A percentile compares a stretch with the other conserved stretches of the same genome.
These are phyloP conservation scores for Diploscapter pachys DNA, from an alignment of 1,140 invertebrate species.

Conservation along the genomic window DNA sequence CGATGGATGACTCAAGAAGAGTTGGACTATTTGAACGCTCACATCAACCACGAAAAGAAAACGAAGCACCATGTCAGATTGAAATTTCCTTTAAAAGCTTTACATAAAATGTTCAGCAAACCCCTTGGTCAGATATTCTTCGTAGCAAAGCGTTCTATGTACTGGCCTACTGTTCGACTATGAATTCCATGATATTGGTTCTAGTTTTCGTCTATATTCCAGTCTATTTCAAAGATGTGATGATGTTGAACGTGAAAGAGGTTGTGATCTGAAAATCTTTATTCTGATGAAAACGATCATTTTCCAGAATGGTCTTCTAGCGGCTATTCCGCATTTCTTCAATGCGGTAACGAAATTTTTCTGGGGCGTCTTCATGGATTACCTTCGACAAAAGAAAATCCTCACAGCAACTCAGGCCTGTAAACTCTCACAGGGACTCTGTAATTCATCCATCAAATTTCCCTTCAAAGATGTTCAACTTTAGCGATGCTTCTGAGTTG, in stretches of 20 bases:
- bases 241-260: constrained; percentile 23
- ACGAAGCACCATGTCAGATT: neutral
- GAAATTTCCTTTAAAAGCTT: neutral
- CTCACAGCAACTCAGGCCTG: constrained; percentile 9
- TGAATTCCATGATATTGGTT: constrained; percentile 22
- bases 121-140: constrained; percentile 16
- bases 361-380: constrained; percentile 30
- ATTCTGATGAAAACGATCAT: neutral
- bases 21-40: constrained; percentile 13
- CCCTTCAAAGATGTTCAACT: neutral
- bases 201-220: constrained; percentile 31
- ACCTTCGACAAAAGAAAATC: constrained; percentile 4
- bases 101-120: neutral
- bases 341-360: constrained; percentile 18
- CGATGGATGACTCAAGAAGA: constrained; percentile 23
- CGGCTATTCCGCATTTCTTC: constrained; percentile 24
- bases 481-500: constrained; percentile 7
- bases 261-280: neutral
- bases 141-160: constrained; percentile 2
- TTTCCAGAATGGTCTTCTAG: constrained; percentile 22
- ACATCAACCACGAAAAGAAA: constrained; percentile 13
- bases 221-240: constrained; percentile 29
- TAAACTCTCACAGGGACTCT: constrained; percentile 19
- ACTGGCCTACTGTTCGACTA: constrained; percentile 2
- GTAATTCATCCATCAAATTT: neutral